phyloP scores from a whole-genome alignment of 1,140 invertebrate genomes.

The Cardiocondyla obscurior region DNA sequence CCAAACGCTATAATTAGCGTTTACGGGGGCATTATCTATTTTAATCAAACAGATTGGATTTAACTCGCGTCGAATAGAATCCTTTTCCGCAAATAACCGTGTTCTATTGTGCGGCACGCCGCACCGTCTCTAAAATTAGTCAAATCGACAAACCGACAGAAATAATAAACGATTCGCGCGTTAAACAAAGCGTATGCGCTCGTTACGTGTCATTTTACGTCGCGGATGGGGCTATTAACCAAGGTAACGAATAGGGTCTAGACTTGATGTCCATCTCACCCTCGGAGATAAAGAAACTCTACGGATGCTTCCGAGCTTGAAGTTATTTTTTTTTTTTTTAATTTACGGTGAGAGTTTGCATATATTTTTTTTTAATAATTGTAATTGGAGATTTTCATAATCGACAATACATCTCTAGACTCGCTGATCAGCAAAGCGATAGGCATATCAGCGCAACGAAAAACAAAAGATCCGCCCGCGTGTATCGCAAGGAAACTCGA shows the following conservation, averaged over 20 bases:
- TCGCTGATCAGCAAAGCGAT: not conserved
- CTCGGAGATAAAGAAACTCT: not conserved
- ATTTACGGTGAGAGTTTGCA: not conserved
- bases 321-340: not conserved
- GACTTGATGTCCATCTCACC: not conserved
- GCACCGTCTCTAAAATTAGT: slow-evolving; percentile 8
- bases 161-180: not conserved
- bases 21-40: slow-evolving; percentile 44
- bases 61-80: slow-evolving; percentile 22
- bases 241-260: not conserved
- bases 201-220: not conserved
- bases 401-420: not conserved
- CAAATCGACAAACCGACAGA: not conserved
- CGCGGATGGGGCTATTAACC: not conserved
- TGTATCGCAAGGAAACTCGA: not conserved
- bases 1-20: slow-evolving; percentile 51
- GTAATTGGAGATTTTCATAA: too few species aligned
- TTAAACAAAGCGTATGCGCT: not conserved
- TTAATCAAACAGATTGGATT: slow-evolving; percentile 50
- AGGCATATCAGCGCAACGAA: not conserved
- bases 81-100: slow-evolving; percentile 14
- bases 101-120: slow-evolving; percentile 1
- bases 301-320: too few species aligned
- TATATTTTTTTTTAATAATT: too few species aligned
- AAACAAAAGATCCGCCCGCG: not conserved